Evolutionary conservation across 2,888 invertebrate species (phyloP).

Genomic region (Willowsia nigromaculata): DNA sequence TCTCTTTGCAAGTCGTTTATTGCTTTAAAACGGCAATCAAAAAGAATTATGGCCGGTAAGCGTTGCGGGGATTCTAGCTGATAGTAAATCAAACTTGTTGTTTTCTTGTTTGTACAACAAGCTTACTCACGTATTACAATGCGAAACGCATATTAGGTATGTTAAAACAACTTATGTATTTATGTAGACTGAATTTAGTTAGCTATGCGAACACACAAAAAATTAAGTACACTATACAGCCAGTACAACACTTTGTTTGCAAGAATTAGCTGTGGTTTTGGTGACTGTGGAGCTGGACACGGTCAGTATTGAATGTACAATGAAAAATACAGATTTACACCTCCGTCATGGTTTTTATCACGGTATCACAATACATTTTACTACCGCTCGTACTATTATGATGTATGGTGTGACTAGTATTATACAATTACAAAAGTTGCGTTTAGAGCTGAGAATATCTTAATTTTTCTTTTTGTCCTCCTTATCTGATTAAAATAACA

Average conservation of each 20-base stretch:
- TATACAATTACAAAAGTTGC: background rate
- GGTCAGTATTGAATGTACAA: background rate
- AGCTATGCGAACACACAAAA: too few species aligned
- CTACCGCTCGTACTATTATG: background rate
- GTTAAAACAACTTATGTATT: constrained; percentile 24
- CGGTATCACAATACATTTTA: constrained; percentile 9
- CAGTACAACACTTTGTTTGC: too few species aligned
- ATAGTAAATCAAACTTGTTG: constrained; percentile 68
- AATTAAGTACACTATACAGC: too few species aligned
- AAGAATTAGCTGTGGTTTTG: background rate
- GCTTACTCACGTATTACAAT: background rate
- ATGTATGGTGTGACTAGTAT: background rate
- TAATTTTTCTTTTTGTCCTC: constrained; percentile 49
- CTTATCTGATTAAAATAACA: constrained; percentile 55
- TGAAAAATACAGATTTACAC: constrained; percentile 39
- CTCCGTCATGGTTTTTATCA: constrained; percentile 45
- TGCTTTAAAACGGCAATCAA: constrained; percentile 67
- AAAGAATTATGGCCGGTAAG: constrained; percentile 63
- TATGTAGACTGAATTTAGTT: background rate
- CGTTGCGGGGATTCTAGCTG: constrained; percentile 62
- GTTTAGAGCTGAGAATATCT: constrained; percentile 10
- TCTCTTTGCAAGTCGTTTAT: constrained; percentile 59
- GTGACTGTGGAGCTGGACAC: background rate
- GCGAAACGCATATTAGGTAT: background rate
- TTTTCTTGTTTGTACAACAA: constrained; percentile 52